Evolutionary conservation across 2,888 invertebrate genomes (phyloP), one percentile per base, ranked within the genome.

Genomic region (Oligia fasciuncula): DNA sequence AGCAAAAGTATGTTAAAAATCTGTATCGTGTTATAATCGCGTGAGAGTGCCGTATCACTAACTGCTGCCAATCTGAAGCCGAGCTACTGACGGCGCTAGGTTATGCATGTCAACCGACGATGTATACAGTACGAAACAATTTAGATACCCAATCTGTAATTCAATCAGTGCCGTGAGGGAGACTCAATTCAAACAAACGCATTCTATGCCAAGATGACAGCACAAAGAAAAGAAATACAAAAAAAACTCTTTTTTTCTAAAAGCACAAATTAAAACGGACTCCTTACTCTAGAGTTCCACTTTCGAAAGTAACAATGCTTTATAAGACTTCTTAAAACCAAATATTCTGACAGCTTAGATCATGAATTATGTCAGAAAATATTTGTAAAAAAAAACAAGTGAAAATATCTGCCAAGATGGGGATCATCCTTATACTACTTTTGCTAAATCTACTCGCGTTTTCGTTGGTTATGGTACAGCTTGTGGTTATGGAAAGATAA

Each of bases 21-120:
- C 9, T 74, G 35, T 62, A 63, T 51, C 8, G 69, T 85, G 81
- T 66, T 74, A 69, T 63, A 76, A 73, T 73, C 73, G 75, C 76
- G 91, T 89, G 90, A 85, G 86, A 91, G 86, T 86, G 91, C 85
- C 87, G 79, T 80, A 71, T 81, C 83, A 84, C 87, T 89, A 89
- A 84, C 83, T 81, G 86, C 84, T 86, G 87, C 87, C 89, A 90
- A 89, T 88, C 79, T 83, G 80, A 85, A 85, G 88, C 87, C 68
- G 81, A 72, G 49, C 85, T 88, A 88, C 85, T 85, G 72, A 80
- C 83, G 85, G 84, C 83, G 83, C 85, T 79, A 82, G 68, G 70
- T 77, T 86, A 78, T 83, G 78, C 79, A 80, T 69, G 76, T 70
- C 82, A 84, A 87, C 84, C 84, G 88, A 89, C 85, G 88, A 89